Percentiles rank a stretch among this genome's conserved stretches.
These are phyloP conservation scores for Micromys minutus DNA, from an alignment of 2,113 vertebrate species.

Conservation along the genomic window DNA sequence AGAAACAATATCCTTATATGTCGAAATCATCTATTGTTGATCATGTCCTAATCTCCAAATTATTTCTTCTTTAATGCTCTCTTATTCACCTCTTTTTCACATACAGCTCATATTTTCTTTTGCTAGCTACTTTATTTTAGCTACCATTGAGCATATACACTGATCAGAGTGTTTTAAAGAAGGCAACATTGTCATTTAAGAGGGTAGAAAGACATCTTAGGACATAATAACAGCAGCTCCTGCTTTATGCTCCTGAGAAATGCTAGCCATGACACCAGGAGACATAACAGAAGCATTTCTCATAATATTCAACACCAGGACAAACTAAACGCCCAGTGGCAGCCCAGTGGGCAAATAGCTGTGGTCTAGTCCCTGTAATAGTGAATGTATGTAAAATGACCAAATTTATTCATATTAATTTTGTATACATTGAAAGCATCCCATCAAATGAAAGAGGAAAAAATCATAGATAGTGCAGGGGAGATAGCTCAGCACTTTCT, in stretches of 20 bases:
- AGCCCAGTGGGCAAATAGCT: not conserved
- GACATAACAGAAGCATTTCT: not conserved
- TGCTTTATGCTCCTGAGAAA: not conserved
- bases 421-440: not conserved
- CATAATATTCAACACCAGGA: not conserved
- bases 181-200: not conserved
- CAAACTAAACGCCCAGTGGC: not conserved
- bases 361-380: not conserved
- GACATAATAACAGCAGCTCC: not conserved
- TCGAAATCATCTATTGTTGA: not conserved
- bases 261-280: not conserved
- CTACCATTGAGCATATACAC: not conserved
- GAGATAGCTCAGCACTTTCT: not conserved
- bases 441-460: not conserved
- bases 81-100: not conserved
- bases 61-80: slow-evolving; percentile 13
- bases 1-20: not conserved
- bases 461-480: not conserved
- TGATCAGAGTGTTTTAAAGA: not conserved
- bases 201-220: not conserved
- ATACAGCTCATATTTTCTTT: not conserved
- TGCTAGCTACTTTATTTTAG: not conserved
- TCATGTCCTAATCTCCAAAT: not conserved
- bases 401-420: not conserved
- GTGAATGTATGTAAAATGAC: not conserved